A percentile compares a stretch with the other conserved stretches of the same genome.
Conservation (phyloP, 2,797 vertebrate species). For the Alfaro cultratus region DNA sequence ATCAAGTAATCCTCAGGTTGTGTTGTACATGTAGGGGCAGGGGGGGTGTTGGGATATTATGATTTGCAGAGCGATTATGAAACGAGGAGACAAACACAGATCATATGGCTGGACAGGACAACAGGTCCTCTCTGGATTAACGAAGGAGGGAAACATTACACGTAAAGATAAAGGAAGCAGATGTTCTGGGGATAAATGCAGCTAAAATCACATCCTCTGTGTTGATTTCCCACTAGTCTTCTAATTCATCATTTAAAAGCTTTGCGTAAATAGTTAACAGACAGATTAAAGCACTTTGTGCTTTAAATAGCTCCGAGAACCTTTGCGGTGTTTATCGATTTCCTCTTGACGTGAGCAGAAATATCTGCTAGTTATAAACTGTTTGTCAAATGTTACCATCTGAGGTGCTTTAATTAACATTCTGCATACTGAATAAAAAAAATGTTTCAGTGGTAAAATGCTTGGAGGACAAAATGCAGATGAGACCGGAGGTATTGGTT, state of each 20-base stretch:
- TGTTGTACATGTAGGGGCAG: background rate
- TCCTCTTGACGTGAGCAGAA: background rate
- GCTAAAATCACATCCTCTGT: background rate
- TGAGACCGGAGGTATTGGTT: background rate
- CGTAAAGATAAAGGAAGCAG: slow-evolving; percentile 14
- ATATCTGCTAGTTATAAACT: background rate
- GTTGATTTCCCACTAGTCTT: background rate
- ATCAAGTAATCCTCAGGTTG: background rate
- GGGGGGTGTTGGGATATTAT: background rate
- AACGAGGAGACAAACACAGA: slow-evolving; percentile 30
- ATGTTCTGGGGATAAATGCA: slow-evolving; percentile 30
- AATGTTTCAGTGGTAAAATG: background rate
- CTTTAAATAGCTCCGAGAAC: background rate
- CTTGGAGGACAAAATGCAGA: background rate
- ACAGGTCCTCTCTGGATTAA: slow-evolving; percentile 39
- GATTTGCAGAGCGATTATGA: slow-evolving; percentile 24
- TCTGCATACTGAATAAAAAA: background rate
- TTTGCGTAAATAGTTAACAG: background rate
- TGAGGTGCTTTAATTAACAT: background rate
- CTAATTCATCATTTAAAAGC: background rate
- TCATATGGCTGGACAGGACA: slow-evolving; percentile 20
- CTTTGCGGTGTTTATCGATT: background rate
- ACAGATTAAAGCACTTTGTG: background rate
- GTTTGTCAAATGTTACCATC: background rate
- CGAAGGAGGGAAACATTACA: slow-evolving; percentile 15